These are phyloP conservation scores for Diloba caeruleocephala DNA, from an alignment of 2,888 invertebrate genomes.

Conservation along the genomic window DNA sequence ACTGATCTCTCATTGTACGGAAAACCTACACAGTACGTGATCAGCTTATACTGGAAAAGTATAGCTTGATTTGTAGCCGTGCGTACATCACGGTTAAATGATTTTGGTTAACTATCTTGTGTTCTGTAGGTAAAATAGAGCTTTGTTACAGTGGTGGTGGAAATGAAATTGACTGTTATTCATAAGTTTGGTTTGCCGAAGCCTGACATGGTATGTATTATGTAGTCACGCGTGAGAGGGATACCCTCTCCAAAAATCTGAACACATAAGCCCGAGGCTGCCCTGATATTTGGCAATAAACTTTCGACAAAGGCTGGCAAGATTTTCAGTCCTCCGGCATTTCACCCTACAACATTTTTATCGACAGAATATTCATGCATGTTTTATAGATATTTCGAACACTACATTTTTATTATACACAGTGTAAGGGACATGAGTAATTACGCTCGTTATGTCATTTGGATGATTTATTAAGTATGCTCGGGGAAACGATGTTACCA, in stretches of 20 bases:
- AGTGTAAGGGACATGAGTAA: slow-evolving; percentile 14
- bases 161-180: neutral
- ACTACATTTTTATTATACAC: slow-evolving; percentile 9
- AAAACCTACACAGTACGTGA: no score
- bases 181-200: slow-evolving; percentile 1
- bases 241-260: slow-evolving; percentile 45
- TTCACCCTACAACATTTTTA: slow-evolving; percentile 17
- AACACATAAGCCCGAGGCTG: slow-evolving; percentile 21
- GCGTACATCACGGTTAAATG: no score
- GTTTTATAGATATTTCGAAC: slow-evolving; percentile 15
- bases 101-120: no score
- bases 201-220: slow-evolving; percentile 5
- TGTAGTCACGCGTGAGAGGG: slow-evolving; percentile 19
- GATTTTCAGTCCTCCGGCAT: slow-evolving; percentile 31
- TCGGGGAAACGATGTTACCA: slow-evolving; percentile 10
- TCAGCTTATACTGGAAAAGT: no score
- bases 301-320: slow-evolving; percentile 37
- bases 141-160: no score
- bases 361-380: slow-evolving; percentile 12
- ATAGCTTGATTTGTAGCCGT: no score
- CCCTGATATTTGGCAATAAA: slow-evolving; percentile 38
- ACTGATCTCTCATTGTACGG: no score
- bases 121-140: no score
- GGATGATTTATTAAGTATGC: slow-evolving; percentile 34
- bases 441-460: slow-evolving; percentile 25